These are phyloP conservation scores for Troides oblongomaculatus DNA, from an alignment of 2,888 invertebrate genomes.

Conservation along the genomic window DNA sequence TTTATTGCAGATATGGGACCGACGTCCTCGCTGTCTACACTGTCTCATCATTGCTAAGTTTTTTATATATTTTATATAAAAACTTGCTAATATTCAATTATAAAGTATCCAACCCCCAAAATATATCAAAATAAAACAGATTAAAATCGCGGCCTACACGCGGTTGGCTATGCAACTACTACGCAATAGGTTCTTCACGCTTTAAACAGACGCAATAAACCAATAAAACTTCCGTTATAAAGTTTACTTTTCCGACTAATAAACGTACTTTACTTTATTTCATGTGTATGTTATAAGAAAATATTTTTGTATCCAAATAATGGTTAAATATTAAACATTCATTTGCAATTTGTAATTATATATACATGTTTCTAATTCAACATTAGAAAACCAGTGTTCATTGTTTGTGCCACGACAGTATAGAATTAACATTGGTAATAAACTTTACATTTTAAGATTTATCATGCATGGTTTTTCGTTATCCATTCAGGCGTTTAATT, in stretches of 20 bases:
- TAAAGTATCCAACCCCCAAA: too few relatives aligned
- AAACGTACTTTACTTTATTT: constrained; percentile 6
- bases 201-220: constrained; percentile 28
- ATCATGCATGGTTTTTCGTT: neutral
- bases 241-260: constrained; percentile 26
- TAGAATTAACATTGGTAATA: too few relatives aligned
- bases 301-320: neutral
- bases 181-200: constrained; percentile 27
- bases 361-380: too few relatives aligned
- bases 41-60: too few relatives aligned
- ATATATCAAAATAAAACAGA: neutral
- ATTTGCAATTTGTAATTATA: neutral
- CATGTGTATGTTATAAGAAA: neutral
- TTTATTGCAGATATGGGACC: neutral
- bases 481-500: neutral
- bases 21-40: too few relatives aligned
- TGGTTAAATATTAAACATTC: neutral
- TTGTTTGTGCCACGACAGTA: too few relatives aligned
- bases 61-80: too few relatives aligned
- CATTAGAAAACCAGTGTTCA: too few relatives aligned
- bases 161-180: constrained; percentile 19
- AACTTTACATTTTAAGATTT: too few relatives aligned
- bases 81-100: too few relatives aligned
- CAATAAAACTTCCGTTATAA: constrained; percentile 27
- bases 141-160: constrained; percentile 11